Evolutionary conservation across 2,797 vertebrate species (phyloP), one percentile per base, ranked within the genome.

Genomic region (Eremophila alpestris): DNA sequence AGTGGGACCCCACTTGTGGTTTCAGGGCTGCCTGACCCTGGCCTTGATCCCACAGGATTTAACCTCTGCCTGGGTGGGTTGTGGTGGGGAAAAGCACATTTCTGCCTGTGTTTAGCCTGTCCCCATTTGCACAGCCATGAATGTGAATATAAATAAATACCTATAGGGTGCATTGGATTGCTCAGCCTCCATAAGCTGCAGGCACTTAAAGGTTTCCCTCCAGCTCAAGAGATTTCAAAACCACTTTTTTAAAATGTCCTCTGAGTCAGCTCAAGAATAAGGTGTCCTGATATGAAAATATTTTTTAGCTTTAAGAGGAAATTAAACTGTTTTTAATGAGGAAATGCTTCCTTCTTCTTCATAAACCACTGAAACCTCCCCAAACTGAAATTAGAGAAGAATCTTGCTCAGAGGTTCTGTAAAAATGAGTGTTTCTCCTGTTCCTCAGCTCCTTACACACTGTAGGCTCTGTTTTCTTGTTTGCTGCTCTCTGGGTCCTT

Each of bases 1-100:
- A 29, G 9, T 2, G 46, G 32, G n/a, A 52, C 7, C 1, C 34
- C 73, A 10, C 0, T 0, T 32, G 29, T 7, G 3, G 10, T 38
- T 4, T 23, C 27, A 23, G 85, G 64, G 23, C 68, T 38, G 55
- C 36, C 46, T 15, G 56, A 32, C 7, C 7, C 1, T 2, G 5
- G 16, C 2, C 0, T 15, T 29, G 62, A 51, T 26, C 36, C 67
- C 41, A 1, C 7, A 34, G 73, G 32, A 7, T 54, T 83, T 62
- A 45, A 10, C 15, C 36, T 18, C 80, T 59, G 29, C 46, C 45
- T 51, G 27, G 13, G 36, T 0, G 1, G 62, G 2, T 5, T 43
- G 49, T 8, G 45, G 9, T 26, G 64, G 69, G 45, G 34, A 41
- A 55, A 56, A 80, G 11, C 48, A 7, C 4, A 5, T 49, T 75